Evolutionary conservation across 2,113 vertebrate genomes (phyloP).

Genomic region (Casuarius casuarius): DNA sequence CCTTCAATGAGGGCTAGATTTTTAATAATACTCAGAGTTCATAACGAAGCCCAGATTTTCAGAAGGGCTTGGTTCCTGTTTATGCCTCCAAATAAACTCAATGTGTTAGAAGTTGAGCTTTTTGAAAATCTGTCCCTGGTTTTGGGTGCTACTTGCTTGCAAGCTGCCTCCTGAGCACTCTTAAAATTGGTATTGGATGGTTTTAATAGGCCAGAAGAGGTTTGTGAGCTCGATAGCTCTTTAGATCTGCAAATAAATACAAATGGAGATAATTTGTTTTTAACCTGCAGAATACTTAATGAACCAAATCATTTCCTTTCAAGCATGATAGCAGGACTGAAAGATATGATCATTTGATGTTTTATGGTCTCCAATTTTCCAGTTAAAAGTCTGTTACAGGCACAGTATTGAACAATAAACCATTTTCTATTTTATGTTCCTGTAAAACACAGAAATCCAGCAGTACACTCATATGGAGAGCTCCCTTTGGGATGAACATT

Average conservation of each 20-base stretch:
- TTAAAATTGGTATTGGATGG: constrained; percentile 25
- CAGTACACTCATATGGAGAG: background rate
- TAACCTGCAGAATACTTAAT: constrained; percentile 59
- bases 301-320: constrained; percentile 62
- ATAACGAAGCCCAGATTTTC: constrained; percentile 36
- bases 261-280: constrained; percentile 48
- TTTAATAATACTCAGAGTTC: constrained; percentile 47
- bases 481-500: background rate
- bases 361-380: constrained; percentile 50
- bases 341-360: constrained; percentile 48
- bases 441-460: background rate
- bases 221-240: background rate
- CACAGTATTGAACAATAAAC: background rate
- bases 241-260: constrained; percentile 55
- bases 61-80: constrained; percentile 4
- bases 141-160: constrained; percentile 29
- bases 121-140: background rate
- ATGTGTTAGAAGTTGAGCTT: background rate
- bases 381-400: constrained; percentile 13
- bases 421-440: constrained; percentile 6
- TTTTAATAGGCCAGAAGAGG: constrained; percentile 33
- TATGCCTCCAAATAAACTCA: constrained; percentile 17
- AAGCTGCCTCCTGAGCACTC: background rate
- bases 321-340: constrained; percentile 38
- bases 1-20: background rate